Conservation (phyloP, 2,797 vertebrate genomes). For the Fistularia commersonii region DNA sequence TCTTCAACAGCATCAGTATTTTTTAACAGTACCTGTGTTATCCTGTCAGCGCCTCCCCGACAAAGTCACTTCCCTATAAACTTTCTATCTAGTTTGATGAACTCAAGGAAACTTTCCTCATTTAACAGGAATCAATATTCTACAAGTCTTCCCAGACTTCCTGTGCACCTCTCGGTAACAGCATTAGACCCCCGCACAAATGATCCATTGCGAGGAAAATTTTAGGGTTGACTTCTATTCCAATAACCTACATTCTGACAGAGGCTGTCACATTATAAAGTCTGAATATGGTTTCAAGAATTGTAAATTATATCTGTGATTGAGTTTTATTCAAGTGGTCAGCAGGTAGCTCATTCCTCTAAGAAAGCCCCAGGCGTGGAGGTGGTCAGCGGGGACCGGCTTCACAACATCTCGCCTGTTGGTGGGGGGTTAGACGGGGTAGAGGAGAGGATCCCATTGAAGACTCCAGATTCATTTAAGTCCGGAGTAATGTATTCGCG, state of each 20-base stretch:
- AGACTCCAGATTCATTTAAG: slow-evolving; percentile 55
- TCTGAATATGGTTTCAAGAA: slow-evolving; percentile 70
- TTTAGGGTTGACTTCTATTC: slow-evolving; percentile 61
- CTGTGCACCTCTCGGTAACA: slow-evolving; percentile 43
- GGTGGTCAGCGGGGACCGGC: slow-evolving; percentile 61
- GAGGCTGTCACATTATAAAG: slow-evolving; percentile 73
- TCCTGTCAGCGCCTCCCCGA: slow-evolving; percentile 26
- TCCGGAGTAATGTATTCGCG: slow-evolving; percentile 43
- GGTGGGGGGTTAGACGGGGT: slow-evolving; percentile 24
- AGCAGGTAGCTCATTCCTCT: slow-evolving; percentile 67
- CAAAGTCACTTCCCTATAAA: slow-evolving; percentile 11
- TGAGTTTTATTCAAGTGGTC: slow-evolving; percentile 74
- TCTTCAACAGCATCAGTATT: too few species aligned
- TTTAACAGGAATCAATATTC: slow-evolving; percentile 59
- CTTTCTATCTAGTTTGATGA: slow-evolving; percentile 43
- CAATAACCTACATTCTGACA: slow-evolving; percentile 69
- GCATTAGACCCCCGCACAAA: slow-evolving; percentile 53
- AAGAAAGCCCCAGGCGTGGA: slow-evolving; percentile 61
- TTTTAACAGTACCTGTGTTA: slow-evolving; percentile 15
- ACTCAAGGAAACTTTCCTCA: slow-evolving; percentile 56
- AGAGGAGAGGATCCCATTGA: slow-evolving; percentile 44
- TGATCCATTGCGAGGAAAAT: slow-evolving; percentile 54
- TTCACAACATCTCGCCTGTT: slow-evolving; percentile 51
- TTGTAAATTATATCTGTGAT: slow-evolving; percentile 65
- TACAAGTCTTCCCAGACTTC: slow-evolving; percentile 40